Base-by-base conservation (phyloP, 2,797 vertebrate species). In the Macroramphosus scolopax region DNA sequence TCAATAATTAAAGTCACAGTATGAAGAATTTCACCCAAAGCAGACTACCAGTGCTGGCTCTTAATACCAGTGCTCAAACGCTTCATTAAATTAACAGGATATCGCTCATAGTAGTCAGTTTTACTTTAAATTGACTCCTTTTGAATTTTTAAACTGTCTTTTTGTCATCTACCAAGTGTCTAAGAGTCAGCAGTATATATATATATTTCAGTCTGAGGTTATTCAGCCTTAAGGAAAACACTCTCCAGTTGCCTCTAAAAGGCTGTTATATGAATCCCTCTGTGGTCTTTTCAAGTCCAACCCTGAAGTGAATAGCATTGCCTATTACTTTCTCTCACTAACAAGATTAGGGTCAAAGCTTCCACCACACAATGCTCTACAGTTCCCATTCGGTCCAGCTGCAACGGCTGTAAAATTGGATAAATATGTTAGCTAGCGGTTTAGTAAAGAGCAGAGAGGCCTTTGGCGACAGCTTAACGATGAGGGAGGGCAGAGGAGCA, bases 271-370 rank as follows among this genome's bases (percentile, higher is more conserved):
- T 1, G 16, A 45, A 58, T 41, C 57, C 51, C 51, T 44, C 6
- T 0, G 42, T 41, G 43, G 22, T 44, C 15, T 40, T 53, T 77
- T 63, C 14, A 28, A 55, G 53, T 55, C 49, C 42, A 45, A 22
- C 37, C 30, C 42, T 49, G 17, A 58, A 40, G 52, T 47, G 41
- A 54, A 35, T 41, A 35, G 36, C 48, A 12, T 9, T 12, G 38
- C 55, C 50, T 51, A 44, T 61, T 51, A 45, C 51, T 57, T 52
- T 51, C 38, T 54, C 47, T 46, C 29, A 7, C 63, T 70, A 82
- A 82, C 72, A 18, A 45, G 77, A 75, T 80, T 75, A 76, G 51
- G 41, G 51, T 3, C 28, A 36, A 51, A 49, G 61, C 67, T 20
- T 40, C 49, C 45, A 17, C 34, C 2, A 10, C 54, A 77, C 70